Base-by-base conservation (phyloP, 2,888 invertebrate species). In the Cancer borealis region DNA sequence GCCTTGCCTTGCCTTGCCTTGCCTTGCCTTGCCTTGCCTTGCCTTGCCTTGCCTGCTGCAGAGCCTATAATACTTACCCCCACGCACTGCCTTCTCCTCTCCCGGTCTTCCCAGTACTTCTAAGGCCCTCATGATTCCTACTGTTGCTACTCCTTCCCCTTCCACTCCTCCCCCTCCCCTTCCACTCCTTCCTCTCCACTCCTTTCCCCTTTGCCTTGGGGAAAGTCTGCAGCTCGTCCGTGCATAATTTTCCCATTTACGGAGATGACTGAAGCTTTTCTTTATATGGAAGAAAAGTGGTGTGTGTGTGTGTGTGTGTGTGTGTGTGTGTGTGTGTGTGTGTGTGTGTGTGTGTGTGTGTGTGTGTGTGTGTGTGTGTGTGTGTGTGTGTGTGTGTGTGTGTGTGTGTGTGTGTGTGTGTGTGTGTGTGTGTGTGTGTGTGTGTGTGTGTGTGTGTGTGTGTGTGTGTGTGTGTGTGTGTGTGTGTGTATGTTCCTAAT, bases 211-310 rank as follows among this genome's bases (percentile, higher is more conserved):
- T 0, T 4, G 17, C n/a, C 21, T 6, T 4, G 8, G 66, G 66
- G n/a, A 21, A 6, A 21, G 66, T 66, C n/a, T 66, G 66, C 66
- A 66, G n/a, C 66, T 66, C 66, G 5, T 66, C 66, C 66, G n/a
- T 66, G 66, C 66, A 66, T 66, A 66, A 66, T 66, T 66, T 66
- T 66, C 66, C n/a, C 66, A 66, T 66, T n/a, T n/a, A 66, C n/a
- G 66, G n/a, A 66, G n/a, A n/a, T 66, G 66, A 66, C n/a, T 3
- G 66, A 66, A n/a, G 66, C n/a, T n/a, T 66, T 66, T n/a, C 66
- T 66, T n/a, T 66, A 66, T 66, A 66, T 66, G 66, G 66, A 21
- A 66, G 66, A 66, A 66, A 66, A 66, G 66, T 66, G 21, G 0
- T n/a, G 66, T 66, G 66, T 66, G 14, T 54, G 14, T 54, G 54